phyloP scores from a whole-genome alignment of 1,140 invertebrate species.

The Ladona fulva region DNA sequence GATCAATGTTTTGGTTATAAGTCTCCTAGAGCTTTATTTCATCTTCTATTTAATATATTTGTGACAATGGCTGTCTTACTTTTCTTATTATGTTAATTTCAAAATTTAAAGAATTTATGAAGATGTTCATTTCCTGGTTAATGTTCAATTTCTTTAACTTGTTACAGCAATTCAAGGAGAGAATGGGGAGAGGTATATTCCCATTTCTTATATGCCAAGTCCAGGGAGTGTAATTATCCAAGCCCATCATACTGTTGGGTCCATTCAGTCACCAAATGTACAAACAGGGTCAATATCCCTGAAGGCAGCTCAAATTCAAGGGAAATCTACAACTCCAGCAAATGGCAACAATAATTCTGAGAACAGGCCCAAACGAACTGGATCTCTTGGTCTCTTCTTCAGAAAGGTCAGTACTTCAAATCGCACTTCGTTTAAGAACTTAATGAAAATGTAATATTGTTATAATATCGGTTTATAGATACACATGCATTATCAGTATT shows the following conservation, averaged over 20 bases:
- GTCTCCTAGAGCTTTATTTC: too few relatives aligned
- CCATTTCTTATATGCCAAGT: constrained; percentile 20
- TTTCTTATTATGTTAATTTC: too few relatives aligned
- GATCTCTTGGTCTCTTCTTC: constrained; percentile 64
- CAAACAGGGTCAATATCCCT: neutral
- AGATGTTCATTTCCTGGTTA: too few relatives aligned
- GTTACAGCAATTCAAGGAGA: constrained; percentile 23
- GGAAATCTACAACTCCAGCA: neutral
- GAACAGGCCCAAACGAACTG: constrained; percentile 45
- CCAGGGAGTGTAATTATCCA: constrained; percentile 22
- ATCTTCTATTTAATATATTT: too few relatives aligned
- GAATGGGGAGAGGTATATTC: constrained; percentile 24
- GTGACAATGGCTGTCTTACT: too few relatives aligned
- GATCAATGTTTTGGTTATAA: too few relatives aligned
- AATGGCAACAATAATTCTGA: constrained; percentile 15
- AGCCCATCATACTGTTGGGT: constrained; percentile 14
- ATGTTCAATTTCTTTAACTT: neutral
- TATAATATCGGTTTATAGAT: too few relatives aligned
- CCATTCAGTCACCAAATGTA: neutral
- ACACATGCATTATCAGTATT: neutral
- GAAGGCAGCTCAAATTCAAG: neutral
- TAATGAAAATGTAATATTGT: too few relatives aligned
- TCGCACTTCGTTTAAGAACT: too few relatives aligned
- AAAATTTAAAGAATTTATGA: too few relatives aligned
- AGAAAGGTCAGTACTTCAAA: constrained; percentile 49